Conservation (phyloP, 2,888 invertebrate genomes). For the Meliscaeva auricollis region DNA sequence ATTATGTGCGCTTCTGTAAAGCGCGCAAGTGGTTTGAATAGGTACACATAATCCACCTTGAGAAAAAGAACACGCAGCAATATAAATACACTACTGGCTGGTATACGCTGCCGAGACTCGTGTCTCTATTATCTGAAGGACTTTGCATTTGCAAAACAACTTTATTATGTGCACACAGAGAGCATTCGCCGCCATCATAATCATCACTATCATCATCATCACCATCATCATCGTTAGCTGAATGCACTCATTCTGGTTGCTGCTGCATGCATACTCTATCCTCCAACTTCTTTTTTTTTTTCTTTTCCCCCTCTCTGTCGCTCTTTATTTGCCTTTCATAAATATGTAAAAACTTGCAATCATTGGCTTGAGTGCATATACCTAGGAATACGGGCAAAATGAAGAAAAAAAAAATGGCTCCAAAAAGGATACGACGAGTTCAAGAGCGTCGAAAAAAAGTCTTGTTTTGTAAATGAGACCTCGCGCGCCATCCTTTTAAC, state of each 20-base stretch:
- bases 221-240: slow-evolving; percentile 50
- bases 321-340: slow-evolving; percentile 66
- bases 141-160: slow-evolving; percentile 60
- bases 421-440: slow-evolving; percentile 48
- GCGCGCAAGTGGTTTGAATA: slow-evolving; percentile 28
- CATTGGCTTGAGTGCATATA: slow-evolving; percentile 72
- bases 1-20: slow-evolving; percentile 18
- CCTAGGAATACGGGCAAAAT: not conserved
- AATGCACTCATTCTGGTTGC: slow-evolving; percentile 42
- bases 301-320: not conserved
- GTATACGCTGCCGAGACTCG: slow-evolving; percentile 23
- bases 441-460: slow-evolving; percentile 49
- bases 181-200: slow-evolving; percentile 29
- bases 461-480: slow-evolving; percentile 50
- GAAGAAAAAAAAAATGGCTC: slow-evolving; percentile 29
- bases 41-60: slow-evolving; percentile 27
- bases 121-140: slow-evolving; percentile 51
- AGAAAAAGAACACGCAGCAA: slow-evolving; percentile 62
- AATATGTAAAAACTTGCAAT: slow-evolving; percentile 74
- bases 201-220: not conserved
- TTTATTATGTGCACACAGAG: slow-evolving; percentile 34
- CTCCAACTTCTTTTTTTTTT: not conserved
- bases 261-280: not conserved
- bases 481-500: slow-evolving; percentile 53
- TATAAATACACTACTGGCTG: not conserved